A percentile compares a stretch with the other conserved stretches of the same genome.
Conservation (phyloP, 2,113 vertebrate species). For the Sarotherodon lohbergeri region DNA sequence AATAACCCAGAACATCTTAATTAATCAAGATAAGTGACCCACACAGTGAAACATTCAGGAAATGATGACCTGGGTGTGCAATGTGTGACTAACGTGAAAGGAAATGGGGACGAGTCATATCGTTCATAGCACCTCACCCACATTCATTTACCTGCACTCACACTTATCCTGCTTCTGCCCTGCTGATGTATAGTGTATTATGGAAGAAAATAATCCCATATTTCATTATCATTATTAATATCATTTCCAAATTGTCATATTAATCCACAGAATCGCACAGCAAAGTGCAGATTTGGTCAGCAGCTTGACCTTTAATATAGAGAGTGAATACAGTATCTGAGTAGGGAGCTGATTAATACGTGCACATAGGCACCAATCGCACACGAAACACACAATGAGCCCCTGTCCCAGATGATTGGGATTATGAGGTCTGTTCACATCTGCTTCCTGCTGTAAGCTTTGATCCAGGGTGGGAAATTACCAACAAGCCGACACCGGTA, state of each 20-base stretch:
- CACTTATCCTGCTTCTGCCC: not conserved
- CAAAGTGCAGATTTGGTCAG: not conserved
- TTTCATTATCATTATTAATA: not conserved
- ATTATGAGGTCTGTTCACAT: conserved; percentile 54
- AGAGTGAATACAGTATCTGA: not conserved
- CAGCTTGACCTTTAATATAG: not conserved
- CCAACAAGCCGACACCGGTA: not conserved
- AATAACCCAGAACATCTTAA: conserved; percentile 14
- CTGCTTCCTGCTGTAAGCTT: conserved; percentile 51
- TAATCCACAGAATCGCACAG: not conserved
- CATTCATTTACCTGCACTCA: not conserved
- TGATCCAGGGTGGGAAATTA: conserved; percentile 22
- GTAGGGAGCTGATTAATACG: conserved; percentile 6
- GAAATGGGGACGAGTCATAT: not conserved
- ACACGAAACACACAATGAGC: conserved; percentile 20
- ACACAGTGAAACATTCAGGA: conserved; percentile 18
- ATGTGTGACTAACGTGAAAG: not conserved
- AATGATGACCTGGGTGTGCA: not conserved
- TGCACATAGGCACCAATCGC: not conserved
- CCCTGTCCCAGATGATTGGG: conserved; percentile 48
- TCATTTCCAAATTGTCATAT: not conserved
- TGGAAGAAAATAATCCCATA: not conserved
- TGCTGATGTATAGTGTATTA: not conserved
- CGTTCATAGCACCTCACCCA: not conserved
- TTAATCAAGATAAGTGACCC: conserved; percentile 28